A percentile compares a stretch with the other conserved stretches of the same genome.
Conservation (phyloP, 1,140 invertebrate species). For the Pseudobourletiella spinata region DNA sequence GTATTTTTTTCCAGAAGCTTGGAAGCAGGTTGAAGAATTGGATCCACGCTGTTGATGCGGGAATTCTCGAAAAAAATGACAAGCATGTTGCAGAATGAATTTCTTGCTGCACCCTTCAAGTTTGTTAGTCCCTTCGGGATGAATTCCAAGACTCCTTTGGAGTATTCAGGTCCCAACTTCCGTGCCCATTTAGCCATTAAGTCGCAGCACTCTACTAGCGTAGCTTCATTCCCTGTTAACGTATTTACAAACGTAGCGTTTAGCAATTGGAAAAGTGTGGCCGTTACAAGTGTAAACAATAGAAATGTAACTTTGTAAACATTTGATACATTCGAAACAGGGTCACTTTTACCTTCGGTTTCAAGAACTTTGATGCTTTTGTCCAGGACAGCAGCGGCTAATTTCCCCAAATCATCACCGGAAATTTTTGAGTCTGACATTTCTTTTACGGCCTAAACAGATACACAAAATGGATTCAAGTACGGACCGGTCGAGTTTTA, state of each 20-base stretch:
- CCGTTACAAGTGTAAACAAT: background rate
- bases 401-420: background rate
- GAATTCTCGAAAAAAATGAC: constrained; percentile 2
- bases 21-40: background rate
- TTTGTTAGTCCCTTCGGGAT: constrained; percentile 18
- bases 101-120: background rate
- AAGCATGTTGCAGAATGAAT: constrained; percentile 11
- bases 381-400: constrained; percentile 2
- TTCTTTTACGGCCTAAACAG: constrained; percentile 1
- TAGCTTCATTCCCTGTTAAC: constrained; percentile 86
- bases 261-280: too few relatives aligned
- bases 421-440: background rate
- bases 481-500: too few relatives aligned
- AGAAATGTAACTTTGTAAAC: background rate
- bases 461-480: too few relatives aligned
- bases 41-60: background rate
- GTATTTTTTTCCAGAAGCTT: constrained; percentile 12
- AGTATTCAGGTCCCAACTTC: background rate
- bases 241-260: too few relatives aligned
- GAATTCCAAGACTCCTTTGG: background rate
- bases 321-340: background rate
- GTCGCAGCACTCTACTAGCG: constrained; percentile 66
- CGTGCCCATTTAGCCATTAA: constrained; percentile 64
- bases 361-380: constrained; percentile 61
- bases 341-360: constrained; percentile 53